Percentiles rank a stretch among this genome's conserved stretches.
phyloP scores from a whole-genome alignment of 2,797 vertebrate genomes.

The Rhinophrynus dorsalis region DNA sequence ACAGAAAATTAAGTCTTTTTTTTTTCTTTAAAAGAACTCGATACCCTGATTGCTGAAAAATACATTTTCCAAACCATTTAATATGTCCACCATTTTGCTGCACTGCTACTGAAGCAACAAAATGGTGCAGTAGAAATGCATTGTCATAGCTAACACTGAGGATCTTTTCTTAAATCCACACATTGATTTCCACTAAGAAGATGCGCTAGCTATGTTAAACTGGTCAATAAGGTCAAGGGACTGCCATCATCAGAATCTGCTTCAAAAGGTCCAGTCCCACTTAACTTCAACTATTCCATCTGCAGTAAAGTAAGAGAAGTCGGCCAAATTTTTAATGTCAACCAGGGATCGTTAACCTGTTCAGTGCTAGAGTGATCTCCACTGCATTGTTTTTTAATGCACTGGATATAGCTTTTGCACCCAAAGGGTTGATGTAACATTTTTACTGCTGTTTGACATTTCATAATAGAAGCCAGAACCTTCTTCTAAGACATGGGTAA shows the following conservation, averaged over 20 bases:
- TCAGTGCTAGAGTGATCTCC: too few relatives aligned
- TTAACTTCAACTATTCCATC: neutral
- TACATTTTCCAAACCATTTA: slow-evolving; percentile 10
- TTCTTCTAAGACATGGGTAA: too few relatives aligned
- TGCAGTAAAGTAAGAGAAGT: too few relatives aligned
- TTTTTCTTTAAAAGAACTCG: slow-evolving; percentile 31
- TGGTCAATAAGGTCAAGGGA: slow-evolving; percentile 19
- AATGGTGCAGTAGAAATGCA: slow-evolving; percentile 9
- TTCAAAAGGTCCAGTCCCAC: neutral
- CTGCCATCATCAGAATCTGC: slow-evolving; percentile 3
- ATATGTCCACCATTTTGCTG: slow-evolving; percentile 29
- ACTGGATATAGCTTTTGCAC: too few relatives aligned
- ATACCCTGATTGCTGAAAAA: slow-evolving; percentile 24
- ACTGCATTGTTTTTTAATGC: too few relatives aligned
- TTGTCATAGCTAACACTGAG: neutral
- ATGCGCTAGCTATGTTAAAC: slow-evolving; percentile 1
- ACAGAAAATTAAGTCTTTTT: slow-evolving; percentile 26
- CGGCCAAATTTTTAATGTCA: too few relatives aligned
- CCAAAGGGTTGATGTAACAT: too few relatives aligned
- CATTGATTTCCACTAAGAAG: slow-evolving; percentile 41
- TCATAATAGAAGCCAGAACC: too few relatives aligned
- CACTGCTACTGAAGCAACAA: slow-evolving; percentile 28
- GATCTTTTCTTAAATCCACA: neutral
- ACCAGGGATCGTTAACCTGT: too few relatives aligned
- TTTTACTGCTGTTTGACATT: too few relatives aligned